phyloP scores from a whole-genome alignment of 2,888 invertebrate genomes.

The Ophion ellenae region DNA sequence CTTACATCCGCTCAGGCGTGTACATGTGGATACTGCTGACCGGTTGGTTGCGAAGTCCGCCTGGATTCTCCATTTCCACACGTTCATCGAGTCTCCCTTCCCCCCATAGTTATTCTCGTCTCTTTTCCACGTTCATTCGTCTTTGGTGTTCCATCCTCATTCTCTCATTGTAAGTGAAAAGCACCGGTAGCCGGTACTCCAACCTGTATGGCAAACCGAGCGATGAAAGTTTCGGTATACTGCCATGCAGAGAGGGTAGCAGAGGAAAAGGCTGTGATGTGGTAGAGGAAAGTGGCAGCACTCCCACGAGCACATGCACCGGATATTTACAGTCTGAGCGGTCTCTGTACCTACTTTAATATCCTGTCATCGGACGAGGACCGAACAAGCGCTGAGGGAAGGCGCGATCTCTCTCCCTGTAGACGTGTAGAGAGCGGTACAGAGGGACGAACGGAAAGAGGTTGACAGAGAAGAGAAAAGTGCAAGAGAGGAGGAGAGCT shows the following conservation, averaged over 20 bases:
- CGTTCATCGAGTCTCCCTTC: conserved; percentile 35
- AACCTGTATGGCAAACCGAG: conserved; percentile 40
- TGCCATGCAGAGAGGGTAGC: not conserved
- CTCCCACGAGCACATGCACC: conserved; percentile 69
- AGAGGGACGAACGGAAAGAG: conserved; percentile 11
- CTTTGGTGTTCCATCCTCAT: conserved; percentile 45
- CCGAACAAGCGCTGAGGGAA: conserved; percentile 75
- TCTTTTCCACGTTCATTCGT: conserved; percentile 24
- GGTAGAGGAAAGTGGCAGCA: conserved; percentile 31
- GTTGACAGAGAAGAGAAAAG: not conserved
- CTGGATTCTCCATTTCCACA: conserved; percentile 33
- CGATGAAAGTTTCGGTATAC: conserved; percentile 49
- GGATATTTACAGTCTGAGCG: conserved; percentile 81
- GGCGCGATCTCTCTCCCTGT: not conserved
- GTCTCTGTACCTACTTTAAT: conserved; percentile 79
- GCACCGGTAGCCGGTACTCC: conserved; percentile 49
- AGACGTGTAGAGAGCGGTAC: not conserved
- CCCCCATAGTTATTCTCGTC: conserved; percentile 14
- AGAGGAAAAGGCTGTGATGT: conserved; percentile 31
- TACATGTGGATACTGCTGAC: conserved; percentile 44
- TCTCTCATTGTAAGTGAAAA: conserved; percentile 62
- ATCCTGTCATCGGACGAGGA: conserved; percentile 78
- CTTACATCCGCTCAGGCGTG: not conserved
- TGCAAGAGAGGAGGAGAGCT: not conserved
- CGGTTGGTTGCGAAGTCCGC: conserved; percentile 60